Conservation (phyloP, 1,140 invertebrate species). For the Coptotermes formosanus region DNA sequence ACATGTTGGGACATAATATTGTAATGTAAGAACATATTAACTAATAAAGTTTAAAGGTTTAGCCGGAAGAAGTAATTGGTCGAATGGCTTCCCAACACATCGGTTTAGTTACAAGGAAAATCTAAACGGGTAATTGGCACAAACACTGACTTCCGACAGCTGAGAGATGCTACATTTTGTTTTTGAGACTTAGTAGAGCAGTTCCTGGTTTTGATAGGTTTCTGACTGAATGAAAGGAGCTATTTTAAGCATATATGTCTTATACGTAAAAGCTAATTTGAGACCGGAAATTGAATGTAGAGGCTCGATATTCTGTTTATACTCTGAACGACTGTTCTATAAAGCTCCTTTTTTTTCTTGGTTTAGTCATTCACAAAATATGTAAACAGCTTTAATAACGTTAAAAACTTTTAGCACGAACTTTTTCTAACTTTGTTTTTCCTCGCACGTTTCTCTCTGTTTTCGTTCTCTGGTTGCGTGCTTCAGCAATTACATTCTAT, state of each 20-base stretch:
- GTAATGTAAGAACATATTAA: too few species aligned
- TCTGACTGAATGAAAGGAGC: background rate
- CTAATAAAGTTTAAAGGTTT: too few species aligned
- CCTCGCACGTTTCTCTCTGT: background rate
- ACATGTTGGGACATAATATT: too few species aligned
- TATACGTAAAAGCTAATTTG: background rate
- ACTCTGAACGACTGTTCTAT: background rate
- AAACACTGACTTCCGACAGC: background rate
- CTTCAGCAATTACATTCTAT: background rate
- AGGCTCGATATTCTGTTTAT: background rate
- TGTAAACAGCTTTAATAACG: background rate
- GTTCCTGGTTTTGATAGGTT: background rate
- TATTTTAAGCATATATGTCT: background rate
- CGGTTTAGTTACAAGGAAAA: too few species aligned
- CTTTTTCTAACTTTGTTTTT: background rate
- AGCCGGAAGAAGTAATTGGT: too few species aligned
- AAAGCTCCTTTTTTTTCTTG: background rate
- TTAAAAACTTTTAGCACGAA: background rate
- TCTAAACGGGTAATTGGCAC: background rate
- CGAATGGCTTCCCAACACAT: too few species aligned
- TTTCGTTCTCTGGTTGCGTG: background rate
- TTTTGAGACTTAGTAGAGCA: background rate
- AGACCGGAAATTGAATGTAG: background rate
- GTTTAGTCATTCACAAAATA: background rate
- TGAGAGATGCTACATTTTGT: background rate